These are phyloP conservation scores for Aurelia aurita DNA, from an alignment of 30 jellyfish, hydroid and myxozoan genomes.

Conservation along the genomic window DNA sequence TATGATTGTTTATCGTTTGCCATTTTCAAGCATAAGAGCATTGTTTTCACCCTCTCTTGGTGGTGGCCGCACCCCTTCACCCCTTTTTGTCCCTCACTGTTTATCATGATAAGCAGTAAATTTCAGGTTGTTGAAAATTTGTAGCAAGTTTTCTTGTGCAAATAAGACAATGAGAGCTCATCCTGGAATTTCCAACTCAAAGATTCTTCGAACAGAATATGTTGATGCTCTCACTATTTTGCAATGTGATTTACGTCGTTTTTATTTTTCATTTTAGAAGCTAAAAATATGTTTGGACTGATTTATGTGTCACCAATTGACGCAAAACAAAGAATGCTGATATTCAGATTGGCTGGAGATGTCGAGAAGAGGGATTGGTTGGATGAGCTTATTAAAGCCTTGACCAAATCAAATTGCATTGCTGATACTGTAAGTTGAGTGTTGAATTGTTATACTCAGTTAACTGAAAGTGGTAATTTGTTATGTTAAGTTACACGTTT, in stretches of 20 bases:
- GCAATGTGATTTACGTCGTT: neutral
- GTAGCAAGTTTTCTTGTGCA: no score
- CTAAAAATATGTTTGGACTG: conserved; percentile 82
- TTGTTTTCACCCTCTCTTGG: no score
- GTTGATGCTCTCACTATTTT: neutral
- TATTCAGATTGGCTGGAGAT: conserved; percentile 79
- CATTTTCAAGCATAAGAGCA: no score
- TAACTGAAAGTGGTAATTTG: neutral
- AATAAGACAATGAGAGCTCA: no score
- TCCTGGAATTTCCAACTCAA: neutral
- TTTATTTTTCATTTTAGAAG: conserved; percentile 46
- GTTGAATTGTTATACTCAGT: neutral
- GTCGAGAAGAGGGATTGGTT: conserved; percentile 74
- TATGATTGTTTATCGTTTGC: no score
- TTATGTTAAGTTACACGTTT: neutral
- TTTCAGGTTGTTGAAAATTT: no score
- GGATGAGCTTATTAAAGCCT: conserved; percentile 47
- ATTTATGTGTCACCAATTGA: conserved; percentile 74
- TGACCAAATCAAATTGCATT: conserved; percentile 70
- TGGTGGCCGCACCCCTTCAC: no score
- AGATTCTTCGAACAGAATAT: neutral
- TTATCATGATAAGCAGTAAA: no score
- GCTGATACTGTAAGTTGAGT: conserved; percentile 79
- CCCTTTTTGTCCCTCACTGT: no score
- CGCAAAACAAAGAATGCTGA: conserved; percentile 68